A percentile compares a stretch with the other conserved stretches of the same genome.
Conservation (phyloP, 1,140 invertebrate species). For the Oncopeltus fasciatus region DNA sequence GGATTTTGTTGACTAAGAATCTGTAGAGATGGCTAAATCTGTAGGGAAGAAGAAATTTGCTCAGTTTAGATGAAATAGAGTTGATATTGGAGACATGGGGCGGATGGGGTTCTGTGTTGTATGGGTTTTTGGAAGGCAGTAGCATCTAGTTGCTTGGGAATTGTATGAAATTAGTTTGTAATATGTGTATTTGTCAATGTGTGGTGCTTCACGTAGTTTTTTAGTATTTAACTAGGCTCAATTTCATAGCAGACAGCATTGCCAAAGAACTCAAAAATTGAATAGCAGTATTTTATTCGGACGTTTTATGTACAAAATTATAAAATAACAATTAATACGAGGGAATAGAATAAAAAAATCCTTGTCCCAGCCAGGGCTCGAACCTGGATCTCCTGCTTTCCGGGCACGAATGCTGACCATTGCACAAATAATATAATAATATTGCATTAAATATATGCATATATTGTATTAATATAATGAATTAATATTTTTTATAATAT, state of each 20-base stretch:
- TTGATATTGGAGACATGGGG: too few species aligned
- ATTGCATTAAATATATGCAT: not conserved
- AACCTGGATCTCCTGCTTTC: not conserved
- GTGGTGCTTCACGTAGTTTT: not conserved
- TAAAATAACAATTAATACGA: not conserved
- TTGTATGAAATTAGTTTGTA: too few species aligned
- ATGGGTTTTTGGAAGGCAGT: too few species aligned
- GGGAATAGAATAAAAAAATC: not conserved
- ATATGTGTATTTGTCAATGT: too few species aligned
- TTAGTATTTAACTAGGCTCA: not conserved
- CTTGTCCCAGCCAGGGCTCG: not conserved
- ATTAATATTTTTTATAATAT: too few species aligned
- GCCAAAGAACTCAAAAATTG: not conserved
- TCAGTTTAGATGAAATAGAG: too few species aligned
- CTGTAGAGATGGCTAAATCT: too few species aligned
- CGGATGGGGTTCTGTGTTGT: too few species aligned
- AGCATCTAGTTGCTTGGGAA: too few species aligned
- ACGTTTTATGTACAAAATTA: not conserved
- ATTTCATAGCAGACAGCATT: not conserved
- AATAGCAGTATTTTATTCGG: not conserved
- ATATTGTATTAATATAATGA: not conserved
- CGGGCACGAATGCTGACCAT: not conserved
- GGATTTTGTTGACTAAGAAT: too few species aligned
- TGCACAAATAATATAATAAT: not conserved
- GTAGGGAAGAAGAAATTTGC: too few species aligned